Conservation (phyloP, 2,797 vertebrate genomes). For the Rhodeus uyekii region DNA sequence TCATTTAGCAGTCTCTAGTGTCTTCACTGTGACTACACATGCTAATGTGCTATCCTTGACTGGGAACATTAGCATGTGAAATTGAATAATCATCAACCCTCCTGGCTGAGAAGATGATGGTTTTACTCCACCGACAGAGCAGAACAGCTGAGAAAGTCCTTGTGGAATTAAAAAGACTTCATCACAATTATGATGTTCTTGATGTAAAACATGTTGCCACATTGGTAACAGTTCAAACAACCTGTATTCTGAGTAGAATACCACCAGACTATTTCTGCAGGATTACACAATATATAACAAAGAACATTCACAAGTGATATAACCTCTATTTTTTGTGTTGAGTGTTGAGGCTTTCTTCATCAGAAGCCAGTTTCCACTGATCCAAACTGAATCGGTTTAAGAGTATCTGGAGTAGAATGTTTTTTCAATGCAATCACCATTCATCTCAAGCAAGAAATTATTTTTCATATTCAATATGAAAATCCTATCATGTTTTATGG, state of each 20-base stretch:
- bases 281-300: background rate
- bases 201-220: constrained; percentile 2
- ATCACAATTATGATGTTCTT: constrained; percentile 11
- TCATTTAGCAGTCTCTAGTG: constrained; percentile 35
- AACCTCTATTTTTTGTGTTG: background rate
- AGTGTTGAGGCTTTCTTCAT: background rate
- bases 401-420: background rate
- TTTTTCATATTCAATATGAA: background rate
- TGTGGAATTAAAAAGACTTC: constrained; percentile 6
- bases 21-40: constrained; percentile 25
- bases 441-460: background rate
- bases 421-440: background rate
- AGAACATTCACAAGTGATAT: background rate
- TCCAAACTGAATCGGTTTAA: background rate
- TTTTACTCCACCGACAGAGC: background rate
- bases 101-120: background rate
- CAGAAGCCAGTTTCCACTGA: background rate
- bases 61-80: constrained; percentile 44
- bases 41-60: constrained; percentile 28
- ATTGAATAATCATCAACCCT: constrained; percentile 34
- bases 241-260: background rate
- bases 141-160: constrained; percentile 6
- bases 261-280: background rate
- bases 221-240: background rate
- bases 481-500: background rate